Percentiles rank a stretch among this genome's conserved stretches.
Evolutionary conservation across 2,113 vertebrate species (phyloP).

Genomic region (Ictalurus punctatus): DNA sequence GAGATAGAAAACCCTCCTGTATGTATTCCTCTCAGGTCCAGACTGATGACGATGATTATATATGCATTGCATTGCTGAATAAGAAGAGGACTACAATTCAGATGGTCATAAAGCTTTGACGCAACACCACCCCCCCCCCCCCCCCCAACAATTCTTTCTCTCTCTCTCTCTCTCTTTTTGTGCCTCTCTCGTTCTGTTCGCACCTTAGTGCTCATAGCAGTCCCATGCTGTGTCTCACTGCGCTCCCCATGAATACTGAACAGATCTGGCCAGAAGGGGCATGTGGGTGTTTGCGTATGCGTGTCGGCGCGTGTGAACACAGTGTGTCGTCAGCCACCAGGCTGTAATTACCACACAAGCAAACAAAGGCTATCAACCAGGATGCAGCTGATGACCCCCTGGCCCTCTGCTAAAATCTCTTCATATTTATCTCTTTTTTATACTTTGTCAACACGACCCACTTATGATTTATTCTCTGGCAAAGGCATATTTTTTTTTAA

Average conservation of each 20-base stretch:
- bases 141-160: neutral
- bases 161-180: neutral
- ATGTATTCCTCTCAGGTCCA: constrained; percentile 42
- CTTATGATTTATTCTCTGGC: neutral
- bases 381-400: constrained; percentile 37
- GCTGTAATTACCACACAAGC: constrained; percentile 34
- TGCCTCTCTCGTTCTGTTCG: neutral
- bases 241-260: constrained; percentile 66
- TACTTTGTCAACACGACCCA: neutral
- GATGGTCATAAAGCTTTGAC: constrained; percentile 31
- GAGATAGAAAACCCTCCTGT: neutral
- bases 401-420: constrained; percentile 13
- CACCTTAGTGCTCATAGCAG: constrained; percentile 35
- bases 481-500: neutral
- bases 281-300: constrained; percentile 38
- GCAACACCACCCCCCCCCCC: neutral
- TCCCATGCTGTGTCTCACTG: constrained; percentile 58
- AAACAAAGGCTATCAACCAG: constrained; percentile 41
- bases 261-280: constrained; percentile 48
- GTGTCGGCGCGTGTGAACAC: constrained; percentile 43
- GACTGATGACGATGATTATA: constrained; percentile 4
- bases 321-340: constrained; percentile 31
- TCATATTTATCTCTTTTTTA: neutral
- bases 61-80: constrained; percentile 20
- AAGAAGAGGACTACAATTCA: constrained; percentile 26